Conservation (phyloP, 1,140 invertebrate genomes). For the Cydia pomonella region DNA sequence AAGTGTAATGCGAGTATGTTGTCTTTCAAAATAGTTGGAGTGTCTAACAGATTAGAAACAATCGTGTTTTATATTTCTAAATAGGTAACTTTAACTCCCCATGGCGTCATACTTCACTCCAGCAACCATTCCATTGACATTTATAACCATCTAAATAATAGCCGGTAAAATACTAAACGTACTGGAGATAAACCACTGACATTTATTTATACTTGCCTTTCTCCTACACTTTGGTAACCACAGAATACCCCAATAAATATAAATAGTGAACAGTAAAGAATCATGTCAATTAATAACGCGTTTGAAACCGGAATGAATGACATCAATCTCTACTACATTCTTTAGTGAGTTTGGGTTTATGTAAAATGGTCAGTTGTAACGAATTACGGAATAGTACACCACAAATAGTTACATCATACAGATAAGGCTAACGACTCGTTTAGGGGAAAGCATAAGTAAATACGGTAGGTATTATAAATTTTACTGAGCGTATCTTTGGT, state of each 20-base stretch:
- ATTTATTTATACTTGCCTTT: constrained; percentile 5
- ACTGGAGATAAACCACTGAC: constrained; percentile 17
- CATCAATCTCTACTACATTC: not conserved
- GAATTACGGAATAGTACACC: constrained; percentile 13
- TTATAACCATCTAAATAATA: not conserved
- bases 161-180: not conserved
- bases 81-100: too few relatives aligned
- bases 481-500: not conserved
- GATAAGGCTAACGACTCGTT: constrained; percentile 1
- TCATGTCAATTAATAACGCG: constrained; percentile 12
- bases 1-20: too few relatives aligned
- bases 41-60: too few relatives aligned
- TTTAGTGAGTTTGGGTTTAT: not conserved
- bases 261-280: constrained; percentile 17
- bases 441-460: constrained; percentile 25
- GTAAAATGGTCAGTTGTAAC: not conserved
- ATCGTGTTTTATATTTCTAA: too few relatives aligned
- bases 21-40: too few relatives aligned
- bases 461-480: not conserved
- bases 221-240: constrained; percentile 2
- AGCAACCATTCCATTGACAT: not conserved
- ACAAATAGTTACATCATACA: constrained; percentile 24
- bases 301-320: not conserved
- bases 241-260: constrained; percentile 27
- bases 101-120: too few relatives aligned